Conservation (phyloP, 2,797 vertebrate species). For the Coregonus sp. region DNA sequence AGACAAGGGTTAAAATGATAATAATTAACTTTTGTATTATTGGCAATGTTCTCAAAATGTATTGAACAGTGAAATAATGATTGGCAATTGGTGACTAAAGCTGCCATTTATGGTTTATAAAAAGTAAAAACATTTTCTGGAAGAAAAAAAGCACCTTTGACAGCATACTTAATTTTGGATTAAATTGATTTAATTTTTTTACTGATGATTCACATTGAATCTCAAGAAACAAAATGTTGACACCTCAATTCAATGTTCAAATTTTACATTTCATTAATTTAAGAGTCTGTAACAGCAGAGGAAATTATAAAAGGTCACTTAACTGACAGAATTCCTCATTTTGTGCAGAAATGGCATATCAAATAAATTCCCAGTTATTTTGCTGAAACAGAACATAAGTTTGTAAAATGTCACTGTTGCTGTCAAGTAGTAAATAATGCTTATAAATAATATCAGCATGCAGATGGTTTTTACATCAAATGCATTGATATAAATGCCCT, state of each 20-base stretch:
- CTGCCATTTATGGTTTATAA: conserved; percentile 63
- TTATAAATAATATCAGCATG: conserved; percentile 62
- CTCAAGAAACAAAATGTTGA: conserved; percentile 49
- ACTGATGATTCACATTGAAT: conserved; percentile 48
- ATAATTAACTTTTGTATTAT: conserved; percentile 29
- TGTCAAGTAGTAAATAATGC: conserved; percentile 46
- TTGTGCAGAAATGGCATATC: conserved; percentile 29
- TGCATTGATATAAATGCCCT: conserved; percentile 70
- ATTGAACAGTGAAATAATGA: conserved; percentile 44
- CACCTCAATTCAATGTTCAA: conserved; percentile 42
- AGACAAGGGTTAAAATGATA: background rate
- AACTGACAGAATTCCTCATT: conserved; percentile 28
- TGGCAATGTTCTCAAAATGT: conserved; percentile 38
- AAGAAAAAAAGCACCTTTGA: conserved; percentile 42
- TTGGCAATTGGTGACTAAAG: conserved; percentile 57
- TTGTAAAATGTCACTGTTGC: background rate
- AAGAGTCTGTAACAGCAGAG: conserved; percentile 20
- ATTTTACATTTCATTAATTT: conserved; percentile 15
- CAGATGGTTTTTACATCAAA: conserved; percentile 52
- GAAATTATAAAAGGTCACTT: conserved; percentile 10
- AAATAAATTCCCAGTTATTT: conserved; percentile 34
- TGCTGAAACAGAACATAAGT: conserved; percentile 29
- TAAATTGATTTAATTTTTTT: conserved; percentile 24
- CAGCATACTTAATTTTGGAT: conserved; percentile 25
- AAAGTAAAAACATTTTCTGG: conserved; percentile 44